Base-by-base conservation (phyloP, 2,888 invertebrate genomes). In the Autographa pulchrina region DNA sequence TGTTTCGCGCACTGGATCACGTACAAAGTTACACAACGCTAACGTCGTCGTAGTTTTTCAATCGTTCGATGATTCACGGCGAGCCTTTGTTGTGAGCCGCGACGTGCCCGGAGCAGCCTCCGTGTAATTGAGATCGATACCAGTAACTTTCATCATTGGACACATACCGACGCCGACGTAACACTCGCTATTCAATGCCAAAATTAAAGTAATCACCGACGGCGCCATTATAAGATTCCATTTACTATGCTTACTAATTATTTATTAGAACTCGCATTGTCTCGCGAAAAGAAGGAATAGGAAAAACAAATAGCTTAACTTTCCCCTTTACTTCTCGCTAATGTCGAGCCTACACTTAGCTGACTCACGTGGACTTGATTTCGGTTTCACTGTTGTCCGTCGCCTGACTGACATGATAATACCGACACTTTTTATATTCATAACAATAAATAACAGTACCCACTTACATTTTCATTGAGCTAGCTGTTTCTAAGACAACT, bases 271-370 rank as follows among this genome's bases (percentile, higher is more conserved):
- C 85, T 85, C 82, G 78, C 83, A 88, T 91, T 92, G 90, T 92
- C 88, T 91, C 85, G 88, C 71, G 75, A 79, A 78, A 76, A 88
- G 84, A 76, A 88, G 85, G 88, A 90, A 93, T 91, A 92, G 88
- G 92, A 93, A 93, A 94, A 94, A 93, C 93, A 95, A 94, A 95
- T 91, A 94, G 88, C 89, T 91, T 92, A 86, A 95, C 95, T 96
- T 96, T 95, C 95, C 94, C 94, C 94, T 94, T 92, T 92, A 92
- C 90, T 93, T 93, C 93, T 93, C 80, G 94, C 93, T 94, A 94
- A 95, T 94, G 90, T 90, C 78, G 88, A 88, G 89, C 91, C 90
- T 90, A 90, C 92, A 92, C 91, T 90, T 90, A 89, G 91, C 90
- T 93, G 94, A 94, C 91, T 95, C 94, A 95, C 85, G 88, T 92